Conservation (phyloP, 2,797 vertebrate species). For the Eupleurogrammus muticus region DNA sequence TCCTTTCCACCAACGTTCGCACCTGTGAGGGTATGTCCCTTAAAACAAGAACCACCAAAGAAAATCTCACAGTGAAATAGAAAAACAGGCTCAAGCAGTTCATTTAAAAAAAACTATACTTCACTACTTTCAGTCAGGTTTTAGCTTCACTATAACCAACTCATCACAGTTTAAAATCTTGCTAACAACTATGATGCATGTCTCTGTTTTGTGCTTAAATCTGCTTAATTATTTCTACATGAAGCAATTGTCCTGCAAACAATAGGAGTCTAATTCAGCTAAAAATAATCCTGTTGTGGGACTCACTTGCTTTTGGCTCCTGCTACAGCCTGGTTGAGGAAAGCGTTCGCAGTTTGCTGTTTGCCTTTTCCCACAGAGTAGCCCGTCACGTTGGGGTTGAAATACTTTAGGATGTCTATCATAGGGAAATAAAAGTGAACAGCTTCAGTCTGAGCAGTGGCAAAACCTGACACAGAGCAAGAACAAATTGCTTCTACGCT, state of each 20-base stretch:
- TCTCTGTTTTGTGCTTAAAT: background rate
- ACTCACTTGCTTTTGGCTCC: conserved; percentile 85
- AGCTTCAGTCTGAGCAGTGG: background rate
- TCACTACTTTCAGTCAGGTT: background rate
- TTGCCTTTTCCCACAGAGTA: conserved; percentile 83
- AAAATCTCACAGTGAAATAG: background rate
- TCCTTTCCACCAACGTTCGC: conserved; percentile 81
- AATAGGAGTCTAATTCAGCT: background rate
- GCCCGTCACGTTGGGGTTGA: conserved; percentile 82
- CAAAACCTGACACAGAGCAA: background rate
- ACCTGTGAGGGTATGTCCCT: conserved; percentile 87
- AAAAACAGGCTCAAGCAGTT: background rate
- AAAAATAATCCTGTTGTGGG: background rate
- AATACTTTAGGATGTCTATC: conserved; percentile 90
- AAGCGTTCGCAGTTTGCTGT: conserved; percentile 69
- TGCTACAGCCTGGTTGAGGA: conserved; percentile 91
- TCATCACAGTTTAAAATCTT: background rate
- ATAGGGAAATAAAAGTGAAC: conserved; percentile 12
- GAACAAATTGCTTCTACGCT: background rate
- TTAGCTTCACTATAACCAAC: background rate
- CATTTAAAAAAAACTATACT: background rate
- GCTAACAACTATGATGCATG: background rate
- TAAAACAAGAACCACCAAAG: conserved; percentile 41
- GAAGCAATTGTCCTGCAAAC: background rate
- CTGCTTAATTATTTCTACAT: background rate